Percentiles rank a stretch among this genome's conserved stretches.
These are phyloP conservation scores for Holotrichia oblita DNA, from an alignment of 1,140 invertebrate genomes.

Conservation along the genomic window DNA sequence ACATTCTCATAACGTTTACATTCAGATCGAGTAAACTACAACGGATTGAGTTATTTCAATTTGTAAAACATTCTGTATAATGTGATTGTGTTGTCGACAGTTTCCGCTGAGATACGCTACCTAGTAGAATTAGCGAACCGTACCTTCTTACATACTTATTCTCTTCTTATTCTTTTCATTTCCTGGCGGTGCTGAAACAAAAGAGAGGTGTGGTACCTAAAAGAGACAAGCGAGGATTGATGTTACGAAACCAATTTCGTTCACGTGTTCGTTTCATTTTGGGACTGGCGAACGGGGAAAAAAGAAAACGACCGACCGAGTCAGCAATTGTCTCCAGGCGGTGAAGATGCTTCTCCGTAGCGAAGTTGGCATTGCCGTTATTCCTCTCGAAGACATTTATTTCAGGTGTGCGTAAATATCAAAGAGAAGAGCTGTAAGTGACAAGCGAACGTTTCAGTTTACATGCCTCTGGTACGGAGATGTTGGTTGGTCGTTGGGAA, in stretches of 20 bases:
- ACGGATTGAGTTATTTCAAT: too few species aligned
- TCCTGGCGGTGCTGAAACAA: background rate
- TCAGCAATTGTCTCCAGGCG: constrained; percentile 45
- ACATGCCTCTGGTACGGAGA: constrained; percentile 23
- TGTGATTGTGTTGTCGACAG: too few species aligned
- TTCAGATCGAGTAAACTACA: too few species aligned
- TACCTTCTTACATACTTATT: background rate
- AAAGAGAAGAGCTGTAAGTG: constrained; percentile 43
- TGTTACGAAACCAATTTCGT: constrained; percentile 44
- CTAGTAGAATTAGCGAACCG: background rate
- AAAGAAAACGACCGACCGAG: constrained; percentile 38
- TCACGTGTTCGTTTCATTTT: constrained; percentile 41
- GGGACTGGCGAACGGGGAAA: background rate
- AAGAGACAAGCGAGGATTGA: constrained; percentile 40
- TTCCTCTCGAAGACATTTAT: constrained; percentile 40
- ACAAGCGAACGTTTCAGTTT: constrained; percentile 44
- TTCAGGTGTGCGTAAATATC: constrained; percentile 46
- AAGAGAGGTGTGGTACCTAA: constrained; percentile 29
- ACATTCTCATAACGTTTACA: too few species aligned
- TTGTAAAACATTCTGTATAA: too few species aligned
- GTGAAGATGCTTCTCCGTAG: background rate
- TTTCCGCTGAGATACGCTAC: too few species aligned
- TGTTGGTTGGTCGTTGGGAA: background rate
- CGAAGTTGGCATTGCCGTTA: background rate
- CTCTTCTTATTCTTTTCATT: constrained; percentile 7